These are phyloP conservation scores for Acyrthosiphon pisum DNA, from an alignment of 1,140 invertebrate genomes.

Conservation along the genomic window DNA sequence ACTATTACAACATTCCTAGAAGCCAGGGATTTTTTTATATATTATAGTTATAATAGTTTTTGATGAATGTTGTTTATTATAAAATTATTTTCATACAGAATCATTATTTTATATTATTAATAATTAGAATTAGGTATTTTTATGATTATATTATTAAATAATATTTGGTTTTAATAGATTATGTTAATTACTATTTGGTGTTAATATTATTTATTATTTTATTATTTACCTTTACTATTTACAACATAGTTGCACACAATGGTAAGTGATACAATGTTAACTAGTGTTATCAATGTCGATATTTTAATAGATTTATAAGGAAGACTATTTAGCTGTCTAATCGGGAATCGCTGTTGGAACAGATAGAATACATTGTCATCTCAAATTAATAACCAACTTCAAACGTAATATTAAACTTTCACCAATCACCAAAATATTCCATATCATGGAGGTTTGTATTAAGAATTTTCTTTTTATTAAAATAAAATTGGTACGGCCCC, in stretches of 20 bases:
- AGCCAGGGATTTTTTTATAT: not conserved
- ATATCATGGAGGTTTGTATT: no score
- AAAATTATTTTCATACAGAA: not conserved
- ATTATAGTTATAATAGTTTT: not conserved
- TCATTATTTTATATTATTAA: not conserved
- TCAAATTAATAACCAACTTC: no score
- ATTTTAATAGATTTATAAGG: no score
- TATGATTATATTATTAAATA: not conserved
- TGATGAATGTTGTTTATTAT: slow-evolving; percentile 3
- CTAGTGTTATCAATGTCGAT: not conserved
- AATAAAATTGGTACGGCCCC: no score
- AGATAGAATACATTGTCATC: no score
- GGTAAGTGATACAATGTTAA: not conserved
- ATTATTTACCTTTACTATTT: not conserved
- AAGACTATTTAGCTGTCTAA: no score
- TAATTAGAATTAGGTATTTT: not conserved
- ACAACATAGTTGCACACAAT: not conserved
- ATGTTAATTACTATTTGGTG: no score
- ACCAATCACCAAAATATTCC: no score
- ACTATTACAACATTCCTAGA: not conserved
- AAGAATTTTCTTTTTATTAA: no score
- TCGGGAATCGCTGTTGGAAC: no score
- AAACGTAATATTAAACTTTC: no score
- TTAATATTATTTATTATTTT: not conserved
- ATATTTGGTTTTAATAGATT: no score